A percentile compares a stretch with the other conserved stretches of the same genome.
These are phyloP conservation scores for Dolomedes plantarius DNA, from an alignment of 2,888 invertebrate genomes.

Conservation along the genomic window DNA sequence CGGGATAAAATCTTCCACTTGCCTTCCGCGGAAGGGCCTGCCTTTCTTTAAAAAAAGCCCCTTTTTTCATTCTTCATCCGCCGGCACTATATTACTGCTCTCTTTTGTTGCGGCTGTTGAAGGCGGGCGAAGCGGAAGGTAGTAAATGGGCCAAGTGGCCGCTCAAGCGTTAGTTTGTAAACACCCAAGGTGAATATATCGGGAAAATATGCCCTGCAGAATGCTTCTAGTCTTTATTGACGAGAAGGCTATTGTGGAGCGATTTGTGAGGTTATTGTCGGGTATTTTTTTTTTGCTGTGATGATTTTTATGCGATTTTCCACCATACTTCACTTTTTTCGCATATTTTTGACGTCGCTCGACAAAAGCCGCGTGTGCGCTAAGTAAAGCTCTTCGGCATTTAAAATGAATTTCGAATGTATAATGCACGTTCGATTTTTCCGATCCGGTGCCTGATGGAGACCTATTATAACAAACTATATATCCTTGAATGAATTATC, in stretches of 20 bases:
- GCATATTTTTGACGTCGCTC: too few relatives aligned
- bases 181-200: constrained; percentile 29
- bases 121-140: constrained; percentile 22
- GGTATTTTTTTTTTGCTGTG: not conserved
- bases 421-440: not conserved
- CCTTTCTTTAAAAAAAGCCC: not conserved
- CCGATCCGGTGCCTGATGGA: too few relatives aligned
- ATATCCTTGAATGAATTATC: too few relatives aligned
- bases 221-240: constrained; percentile 2
- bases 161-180: constrained; percentile 54
- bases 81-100: constrained; percentile 39
- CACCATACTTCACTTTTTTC: not conserved
- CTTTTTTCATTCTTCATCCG: not conserved
- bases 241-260: not conserved
- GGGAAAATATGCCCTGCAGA: not conserved
- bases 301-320: not conserved
- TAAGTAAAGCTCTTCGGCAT: not conserved
- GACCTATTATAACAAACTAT: too few relatives aligned
- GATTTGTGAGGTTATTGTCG: not conserved
- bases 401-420: not conserved
- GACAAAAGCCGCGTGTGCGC: too few relatives aligned
- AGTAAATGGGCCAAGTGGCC: constrained; percentile 7
- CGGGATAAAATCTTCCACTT: constrained; percentile 20
- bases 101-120: constrained; percentile 39
- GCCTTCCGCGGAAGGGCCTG: too few relatives aligned